These are phyloP conservation scores for Globodera ellingtonae DNA, from an alignment of 1,140 invertebrate genomes.

Conservation along the genomic window DNA sequence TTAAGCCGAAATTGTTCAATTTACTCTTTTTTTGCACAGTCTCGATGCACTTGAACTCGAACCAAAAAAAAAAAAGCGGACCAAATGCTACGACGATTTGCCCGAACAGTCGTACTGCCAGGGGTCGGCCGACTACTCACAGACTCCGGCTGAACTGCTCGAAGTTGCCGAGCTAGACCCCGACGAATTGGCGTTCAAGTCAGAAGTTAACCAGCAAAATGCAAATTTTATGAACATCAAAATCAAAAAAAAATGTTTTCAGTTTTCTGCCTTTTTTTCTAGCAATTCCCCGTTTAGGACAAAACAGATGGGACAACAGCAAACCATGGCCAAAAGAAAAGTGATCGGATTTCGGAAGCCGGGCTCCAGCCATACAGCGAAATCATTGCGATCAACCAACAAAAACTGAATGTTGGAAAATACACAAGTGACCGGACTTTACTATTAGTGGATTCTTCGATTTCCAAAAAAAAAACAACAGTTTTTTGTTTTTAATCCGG, in stretches of 20 bases:
- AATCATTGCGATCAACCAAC: neutral
- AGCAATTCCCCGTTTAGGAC: neutral
- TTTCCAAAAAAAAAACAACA: too few species aligned
- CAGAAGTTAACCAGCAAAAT: neutral
- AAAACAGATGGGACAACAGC: neutral
- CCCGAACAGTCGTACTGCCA: slow-evolving; percentile 20
- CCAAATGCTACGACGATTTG: slow-evolving; percentile 18
- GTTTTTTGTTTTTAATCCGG: too few species aligned
- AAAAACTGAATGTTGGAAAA: neutral
- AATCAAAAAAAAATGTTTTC: too few species aligned
- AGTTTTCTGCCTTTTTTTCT: too few species aligned
- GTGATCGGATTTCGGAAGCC: slow-evolving; percentile 4
- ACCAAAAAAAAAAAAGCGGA: slow-evolving; percentile 4
- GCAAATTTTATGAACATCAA: neutral
- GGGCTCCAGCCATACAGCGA: neutral
- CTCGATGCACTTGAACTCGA: neutral
- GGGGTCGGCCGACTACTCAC: neutral
- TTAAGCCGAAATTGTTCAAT: too few species aligned
- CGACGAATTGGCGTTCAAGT: slow-evolving; percentile 17
- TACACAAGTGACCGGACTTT: too few species aligned
- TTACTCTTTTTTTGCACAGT: neutral
- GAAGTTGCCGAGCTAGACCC: slow-evolving; percentile 20
- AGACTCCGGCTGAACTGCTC: slow-evolving; percentile 21
- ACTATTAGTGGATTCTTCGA: too few species aligned
- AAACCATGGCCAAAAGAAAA: neutral